Evolutionary conservation across 2,888 invertebrate genomes (phyloP).

Genomic region (Pristionchus arcanus): DNA sequence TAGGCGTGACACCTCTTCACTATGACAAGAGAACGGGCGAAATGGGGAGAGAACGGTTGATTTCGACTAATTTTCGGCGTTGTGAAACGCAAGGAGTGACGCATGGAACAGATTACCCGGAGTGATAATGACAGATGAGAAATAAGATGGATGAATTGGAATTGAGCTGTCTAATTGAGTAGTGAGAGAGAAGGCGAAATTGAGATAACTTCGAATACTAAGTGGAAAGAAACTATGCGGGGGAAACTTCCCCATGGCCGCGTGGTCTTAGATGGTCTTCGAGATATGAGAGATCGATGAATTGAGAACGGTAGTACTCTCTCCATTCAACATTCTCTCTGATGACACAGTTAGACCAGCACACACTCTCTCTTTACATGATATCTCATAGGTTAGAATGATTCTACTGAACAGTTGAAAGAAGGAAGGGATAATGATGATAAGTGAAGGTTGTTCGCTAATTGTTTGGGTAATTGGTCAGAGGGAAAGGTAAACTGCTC

Average conservation of each 20-base stretch:
- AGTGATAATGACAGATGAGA: not conserved
- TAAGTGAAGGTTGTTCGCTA: conserved; percentile 5
- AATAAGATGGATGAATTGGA: not conserved
- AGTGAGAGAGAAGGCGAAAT: not conserved
- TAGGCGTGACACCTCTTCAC: not conserved
- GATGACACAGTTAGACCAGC: too few species aligned
- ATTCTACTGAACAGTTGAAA: not conserved
- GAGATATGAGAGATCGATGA: conserved; percentile 2
- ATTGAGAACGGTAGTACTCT: not conserved
- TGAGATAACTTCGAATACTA: not conserved
- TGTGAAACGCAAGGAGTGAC: not conserved
- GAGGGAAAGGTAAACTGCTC: not conserved
- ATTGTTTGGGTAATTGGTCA: not conserved
- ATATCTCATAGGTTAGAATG: too few species aligned
- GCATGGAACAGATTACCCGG: not conserved
- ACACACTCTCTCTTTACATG: too few species aligned
- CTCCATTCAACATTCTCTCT: too few species aligned
- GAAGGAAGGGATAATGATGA: not conserved
- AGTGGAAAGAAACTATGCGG: not conserved
- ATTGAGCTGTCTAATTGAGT: not conserved
- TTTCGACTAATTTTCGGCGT: not conserved
- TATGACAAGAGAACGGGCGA: not conserved
- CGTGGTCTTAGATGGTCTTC: not conserved
- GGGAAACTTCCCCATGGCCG: not conserved
- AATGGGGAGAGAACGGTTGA: not conserved